Conservation (phyloP, 2,797 vertebrate genomes). For the Anniella stebbinsi region DNA sequence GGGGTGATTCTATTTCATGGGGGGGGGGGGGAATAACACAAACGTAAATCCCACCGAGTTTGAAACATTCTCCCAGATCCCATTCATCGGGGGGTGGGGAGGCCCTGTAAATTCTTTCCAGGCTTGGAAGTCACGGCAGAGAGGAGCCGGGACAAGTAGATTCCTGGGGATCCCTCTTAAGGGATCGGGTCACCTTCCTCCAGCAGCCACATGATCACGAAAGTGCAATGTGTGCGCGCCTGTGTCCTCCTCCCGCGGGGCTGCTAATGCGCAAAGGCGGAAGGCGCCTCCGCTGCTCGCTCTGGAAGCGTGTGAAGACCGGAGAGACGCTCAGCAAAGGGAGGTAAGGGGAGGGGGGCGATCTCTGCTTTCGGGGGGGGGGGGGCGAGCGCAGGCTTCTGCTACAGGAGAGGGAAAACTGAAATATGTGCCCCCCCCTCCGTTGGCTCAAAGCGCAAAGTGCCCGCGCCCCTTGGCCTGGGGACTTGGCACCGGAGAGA, state of each 20-base stretch:
- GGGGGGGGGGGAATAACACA: background rate
- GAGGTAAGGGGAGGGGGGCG: background rate
- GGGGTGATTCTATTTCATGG: too few species aligned
- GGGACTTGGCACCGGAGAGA: too few species aligned
- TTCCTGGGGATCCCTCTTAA: background rate
- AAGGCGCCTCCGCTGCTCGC: background rate
- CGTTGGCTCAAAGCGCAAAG: background rate
- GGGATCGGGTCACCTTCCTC: background rate
- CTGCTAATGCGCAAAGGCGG: conserved; percentile 5
- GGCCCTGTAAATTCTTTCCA: too few species aligned
- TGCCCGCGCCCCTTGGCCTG: background rate
- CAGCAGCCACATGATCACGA: background rate
- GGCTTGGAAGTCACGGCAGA: background rate
- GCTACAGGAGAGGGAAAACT: background rate
- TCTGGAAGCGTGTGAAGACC: background rate
- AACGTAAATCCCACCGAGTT: background rate
- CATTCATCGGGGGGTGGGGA: too few species aligned
- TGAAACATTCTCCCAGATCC: background rate
- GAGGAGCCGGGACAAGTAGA: background rate
- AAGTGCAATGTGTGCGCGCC: too few species aligned
- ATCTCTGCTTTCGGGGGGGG: background rate
- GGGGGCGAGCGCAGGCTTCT: background rate
- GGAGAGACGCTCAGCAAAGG: background rate
- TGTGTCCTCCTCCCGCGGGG: background rate
- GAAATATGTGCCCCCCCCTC: background rate